These are phyloP conservation scores for Microcaecilia unicolor DNA, from an alignment of 2,797 vertebrate species.

Conservation along the genomic window DNA sequence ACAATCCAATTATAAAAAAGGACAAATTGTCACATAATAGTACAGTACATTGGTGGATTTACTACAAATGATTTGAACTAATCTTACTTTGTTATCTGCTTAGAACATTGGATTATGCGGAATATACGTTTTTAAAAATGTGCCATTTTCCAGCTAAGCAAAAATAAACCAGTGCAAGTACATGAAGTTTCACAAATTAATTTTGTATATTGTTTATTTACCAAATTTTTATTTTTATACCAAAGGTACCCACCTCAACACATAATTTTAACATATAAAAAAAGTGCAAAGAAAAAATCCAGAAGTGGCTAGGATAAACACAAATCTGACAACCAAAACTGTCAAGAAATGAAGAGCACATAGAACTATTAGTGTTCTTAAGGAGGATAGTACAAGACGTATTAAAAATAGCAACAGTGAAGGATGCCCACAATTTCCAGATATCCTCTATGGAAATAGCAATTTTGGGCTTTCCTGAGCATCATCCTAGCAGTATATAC, in stretches of 20 bases:
- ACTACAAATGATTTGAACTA: too few species aligned
- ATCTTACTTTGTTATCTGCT: too few species aligned
- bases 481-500: background rate
- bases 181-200: too few species aligned
- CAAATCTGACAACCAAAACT: conserved; percentile 6
- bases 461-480: conserved; percentile 8
- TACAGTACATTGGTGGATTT: too few species aligned
- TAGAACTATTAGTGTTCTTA: conserved; percentile 47
- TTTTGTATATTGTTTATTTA: background rate
- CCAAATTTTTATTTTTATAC: conserved; percentile 26
- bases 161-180: too few species aligned
- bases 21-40: too few species aligned
- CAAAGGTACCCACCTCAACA: conserved; percentile 31
- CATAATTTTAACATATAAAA: conserved; percentile 32
- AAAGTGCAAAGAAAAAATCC: conserved; percentile 12
- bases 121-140: too few species aligned
- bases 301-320: conserved; percentile 11
- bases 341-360: conserved; percentile 9
- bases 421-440: conserved; percentile 9
- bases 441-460: conserved; percentile 11
- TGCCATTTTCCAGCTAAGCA: too few species aligned
- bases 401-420: conserved; percentile 2
- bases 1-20: too few species aligned
- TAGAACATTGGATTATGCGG: too few species aligned
- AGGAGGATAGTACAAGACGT: conserved; percentile 13